Conservation (phyloP, 2,797 vertebrate species). For the Betta splendens region DNA sequence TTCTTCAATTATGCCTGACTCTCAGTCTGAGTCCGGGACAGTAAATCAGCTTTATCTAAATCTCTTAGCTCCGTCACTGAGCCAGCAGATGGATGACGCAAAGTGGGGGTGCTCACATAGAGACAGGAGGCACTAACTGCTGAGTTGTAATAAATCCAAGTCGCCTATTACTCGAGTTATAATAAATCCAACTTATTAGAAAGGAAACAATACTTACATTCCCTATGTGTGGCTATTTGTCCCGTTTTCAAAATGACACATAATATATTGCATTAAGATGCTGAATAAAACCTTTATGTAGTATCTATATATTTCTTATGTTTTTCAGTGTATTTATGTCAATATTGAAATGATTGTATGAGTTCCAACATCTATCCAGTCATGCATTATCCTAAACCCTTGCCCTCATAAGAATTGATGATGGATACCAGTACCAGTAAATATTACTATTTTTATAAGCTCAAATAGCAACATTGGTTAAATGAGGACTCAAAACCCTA, state of each 20-base stretch:
- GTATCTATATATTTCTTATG: too few species aligned
- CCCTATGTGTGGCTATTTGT: conserved; percentile 1
- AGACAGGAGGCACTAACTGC: neutral
- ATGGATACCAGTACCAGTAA: too few species aligned
- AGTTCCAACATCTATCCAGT: too few species aligned
- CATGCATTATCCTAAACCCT: too few species aligned
- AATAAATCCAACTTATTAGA: conserved; percentile 22
- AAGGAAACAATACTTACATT: neutral
- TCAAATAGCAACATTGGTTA: too few species aligned
- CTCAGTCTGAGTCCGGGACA: conserved; percentile 26
- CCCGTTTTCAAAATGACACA: neutral
- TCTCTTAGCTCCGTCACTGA: conserved; percentile 44
- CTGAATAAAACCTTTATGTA: too few species aligned
- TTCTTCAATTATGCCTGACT: conserved; percentile 15
- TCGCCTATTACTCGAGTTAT: neutral
- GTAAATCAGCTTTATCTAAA: conserved; percentile 69
- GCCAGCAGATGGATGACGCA: conserved; percentile 49
- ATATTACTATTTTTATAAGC: too few species aligned
- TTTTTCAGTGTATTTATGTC: too few species aligned
- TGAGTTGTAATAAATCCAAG: conserved; percentile 26
- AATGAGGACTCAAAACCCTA: too few species aligned
- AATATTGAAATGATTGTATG: too few species aligned
- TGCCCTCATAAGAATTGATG: too few species aligned
- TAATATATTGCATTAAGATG: neutral
- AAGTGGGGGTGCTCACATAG: conserved; percentile 14